Base-by-base conservation (phyloP, 2,888 invertebrate species). In the Drepanosiphum platanoidis region DNA sequence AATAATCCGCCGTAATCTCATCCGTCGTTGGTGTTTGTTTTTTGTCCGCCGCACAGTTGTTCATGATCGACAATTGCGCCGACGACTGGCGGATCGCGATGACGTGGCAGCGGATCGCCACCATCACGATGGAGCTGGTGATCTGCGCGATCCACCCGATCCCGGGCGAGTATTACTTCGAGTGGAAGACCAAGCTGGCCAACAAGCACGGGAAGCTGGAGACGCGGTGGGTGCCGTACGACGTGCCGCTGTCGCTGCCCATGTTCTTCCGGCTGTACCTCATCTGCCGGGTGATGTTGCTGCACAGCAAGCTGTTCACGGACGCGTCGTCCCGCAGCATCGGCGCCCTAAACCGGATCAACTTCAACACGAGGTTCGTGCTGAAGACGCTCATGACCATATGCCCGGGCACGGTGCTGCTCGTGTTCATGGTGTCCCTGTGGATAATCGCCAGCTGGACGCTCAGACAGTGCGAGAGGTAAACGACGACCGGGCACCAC, bases 361-460 rank as follows among this genome's bases (percentile, higher is more conserved):
- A 98, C 92, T 99, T 99, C 93, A 96, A 96, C 91, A 98, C 98
- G 90, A 91, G 93, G 90, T 96, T 96, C 91, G 97, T 98, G 89
- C 93, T 98, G 90, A 98, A 98, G 92, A 99, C 99, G 87, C 92
- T 99, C 89, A 99, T 99, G 99, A 99, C 99, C 90, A 98, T 99
- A 90, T 99, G 99, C 91, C 99, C 99, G 84, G 99, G 94, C 91
- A 98, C 94, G 87, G 98, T 99, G 88, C 93, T 99, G 89, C 92
- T 99, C 89, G 98, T 99, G 88, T 98, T 99, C 92, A 99, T 99
- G 96, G 97, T 99, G 88, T 98, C 98, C 13, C 92, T 99, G 87
- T 99, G 99, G 99, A 97, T 99, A 90, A 98, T 99, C 89, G 99
- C 99, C 88, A 98, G 97, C 89, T 99, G 99, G 99, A 97, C 98